A percentile compares a stretch with the other conserved stretches of the same genome.
Evolutionary conservation across 2,797 vertebrate species (phyloP).

Genomic region (Sebastes vulpes): DNA sequence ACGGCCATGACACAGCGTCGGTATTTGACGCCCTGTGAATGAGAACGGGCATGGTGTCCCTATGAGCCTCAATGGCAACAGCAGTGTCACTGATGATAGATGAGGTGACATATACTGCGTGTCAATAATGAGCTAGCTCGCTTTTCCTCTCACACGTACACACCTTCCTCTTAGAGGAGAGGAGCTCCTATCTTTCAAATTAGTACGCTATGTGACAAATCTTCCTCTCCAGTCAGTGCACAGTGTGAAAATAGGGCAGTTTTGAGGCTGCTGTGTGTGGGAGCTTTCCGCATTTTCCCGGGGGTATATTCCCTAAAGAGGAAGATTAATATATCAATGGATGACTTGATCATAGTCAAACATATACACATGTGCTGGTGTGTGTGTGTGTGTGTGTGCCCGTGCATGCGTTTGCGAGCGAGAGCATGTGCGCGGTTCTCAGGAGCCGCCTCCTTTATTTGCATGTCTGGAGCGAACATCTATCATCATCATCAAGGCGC

Average conservation of each 20-base stretch:
- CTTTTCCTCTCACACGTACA: constrained; percentile 30
- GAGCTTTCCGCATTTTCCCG: constrained; percentile 46
- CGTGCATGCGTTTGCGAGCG: not conserved
- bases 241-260: constrained; percentile 57
- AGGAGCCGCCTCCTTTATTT: constrained; percentile 75
- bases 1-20: no score
- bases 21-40: no score
- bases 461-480: constrained; percentile 82
- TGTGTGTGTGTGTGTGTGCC: constrained; percentile 14
- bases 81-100: constrained; percentile 58
- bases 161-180: constrained; percentile 23
- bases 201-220: constrained; percentile 48
- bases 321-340: constrained; percentile 70
- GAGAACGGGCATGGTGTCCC: not conserved
- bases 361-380: constrained; percentile 38
- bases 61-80: not conserved
- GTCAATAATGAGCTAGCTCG: constrained; percentile 56
- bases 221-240: constrained; percentile 17
- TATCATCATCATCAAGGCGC: constrained; percentile 82
- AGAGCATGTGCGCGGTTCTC: constrained; percentile 35
- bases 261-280: constrained; percentile 45
- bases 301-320: constrained; percentile 54
- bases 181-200: constrained; percentile 41
- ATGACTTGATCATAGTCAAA: constrained; percentile 71
- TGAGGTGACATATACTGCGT: constrained; percentile 50